phyloP scores from a whole-genome alignment of 2,113 vertebrate species.

The Microcebus jonahi region DNA sequence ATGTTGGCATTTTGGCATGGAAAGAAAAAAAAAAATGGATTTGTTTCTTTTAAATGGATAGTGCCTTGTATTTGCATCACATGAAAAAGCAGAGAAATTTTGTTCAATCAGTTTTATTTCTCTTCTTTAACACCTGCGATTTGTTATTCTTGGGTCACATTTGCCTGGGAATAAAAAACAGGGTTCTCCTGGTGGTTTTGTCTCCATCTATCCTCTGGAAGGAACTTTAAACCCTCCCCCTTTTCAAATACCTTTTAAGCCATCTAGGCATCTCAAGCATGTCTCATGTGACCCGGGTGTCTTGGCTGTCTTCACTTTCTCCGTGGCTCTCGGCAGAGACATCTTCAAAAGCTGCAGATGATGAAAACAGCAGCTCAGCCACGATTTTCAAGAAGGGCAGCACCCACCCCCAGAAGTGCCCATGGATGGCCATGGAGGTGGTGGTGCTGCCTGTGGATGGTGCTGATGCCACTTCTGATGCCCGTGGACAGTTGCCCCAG shows the following conservation, averaged over 20 bases:
- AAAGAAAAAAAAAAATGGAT: neutral
- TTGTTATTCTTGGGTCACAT: neutral
- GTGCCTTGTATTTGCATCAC: neutral
- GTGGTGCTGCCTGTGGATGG: neutral
- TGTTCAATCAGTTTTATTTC: neutral
- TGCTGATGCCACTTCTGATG: neutral
- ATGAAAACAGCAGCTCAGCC: neutral
- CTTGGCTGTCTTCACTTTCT: neutral
- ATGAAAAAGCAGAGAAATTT: neutral
- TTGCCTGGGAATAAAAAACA: conserved; percentile 26
- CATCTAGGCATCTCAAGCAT: neutral
- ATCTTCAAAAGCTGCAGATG: neutral
- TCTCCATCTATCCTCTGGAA: neutral
- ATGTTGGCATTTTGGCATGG: conserved; percentile 42
- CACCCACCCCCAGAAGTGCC: neutral
- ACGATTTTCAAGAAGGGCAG: rapidly evolving
- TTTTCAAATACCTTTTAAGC: neutral
- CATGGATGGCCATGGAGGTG: rapidly evolving
- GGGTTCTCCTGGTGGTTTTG: neutral
- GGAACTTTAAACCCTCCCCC: neutral
- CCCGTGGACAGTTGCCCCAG: neutral
- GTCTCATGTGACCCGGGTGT: neutral
- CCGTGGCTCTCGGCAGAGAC: neutral
- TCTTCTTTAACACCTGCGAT: neutral
- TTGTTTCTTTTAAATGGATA: conserved; percentile 34